phyloP scores from a whole-genome alignment of 2,888 invertebrate genomes.

The Drosophila anceps region DNA sequence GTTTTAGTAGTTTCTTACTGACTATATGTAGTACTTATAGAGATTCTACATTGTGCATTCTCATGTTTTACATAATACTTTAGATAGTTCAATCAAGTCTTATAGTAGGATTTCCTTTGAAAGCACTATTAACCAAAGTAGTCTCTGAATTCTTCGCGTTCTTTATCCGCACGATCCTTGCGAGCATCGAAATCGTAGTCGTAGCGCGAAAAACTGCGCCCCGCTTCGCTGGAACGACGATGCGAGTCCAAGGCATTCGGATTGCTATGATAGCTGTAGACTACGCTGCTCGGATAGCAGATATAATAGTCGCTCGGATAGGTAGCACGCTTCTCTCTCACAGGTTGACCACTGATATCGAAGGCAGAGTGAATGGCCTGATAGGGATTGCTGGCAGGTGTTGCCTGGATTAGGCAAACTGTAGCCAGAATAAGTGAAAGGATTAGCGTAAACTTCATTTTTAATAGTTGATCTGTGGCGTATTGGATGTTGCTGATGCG shows the following conservation, averaged over 20 bases:
- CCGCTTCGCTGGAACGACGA: slow-evolving; percentile 42
- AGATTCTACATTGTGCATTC: not conserved
- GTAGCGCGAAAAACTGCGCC: slow-evolving; percentile 12
- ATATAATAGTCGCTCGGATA: slow-evolving; percentile 56
- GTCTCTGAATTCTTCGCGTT: slow-evolving; percentile 60
- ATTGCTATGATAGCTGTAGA: slow-evolving; percentile 52
- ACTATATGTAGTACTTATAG: not conserved
- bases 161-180: slow-evolving; percentile 54
- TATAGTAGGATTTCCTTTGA: not conserved
- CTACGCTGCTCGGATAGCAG: slow-evolving; percentile 68
- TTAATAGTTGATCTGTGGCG: slow-evolving; percentile 2
- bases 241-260: slow-evolving; percentile 22
- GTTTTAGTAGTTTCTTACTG: slow-evolving; percentile 1
- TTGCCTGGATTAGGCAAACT: slow-evolving; percentile 27
- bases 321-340: slow-evolving; percentile 53
- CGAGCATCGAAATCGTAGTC: slow-evolving; percentile 54
- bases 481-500: slow-evolving; percentile 17
- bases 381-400: slow-evolving; percentile 40
- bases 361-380: slow-evolving; percentile 38
- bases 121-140: slow-evolving; percentile 66
- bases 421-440: slow-evolving; percentile 35
- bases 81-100: not conserved
- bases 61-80: not conserved
- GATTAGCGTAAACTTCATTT: slow-evolving; percentile 46
- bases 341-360: slow-evolving; percentile 60